Evolutionary conservation across 2,797 vertebrate genomes (phyloP).

Genomic region (Myotis planiceps): DNA sequence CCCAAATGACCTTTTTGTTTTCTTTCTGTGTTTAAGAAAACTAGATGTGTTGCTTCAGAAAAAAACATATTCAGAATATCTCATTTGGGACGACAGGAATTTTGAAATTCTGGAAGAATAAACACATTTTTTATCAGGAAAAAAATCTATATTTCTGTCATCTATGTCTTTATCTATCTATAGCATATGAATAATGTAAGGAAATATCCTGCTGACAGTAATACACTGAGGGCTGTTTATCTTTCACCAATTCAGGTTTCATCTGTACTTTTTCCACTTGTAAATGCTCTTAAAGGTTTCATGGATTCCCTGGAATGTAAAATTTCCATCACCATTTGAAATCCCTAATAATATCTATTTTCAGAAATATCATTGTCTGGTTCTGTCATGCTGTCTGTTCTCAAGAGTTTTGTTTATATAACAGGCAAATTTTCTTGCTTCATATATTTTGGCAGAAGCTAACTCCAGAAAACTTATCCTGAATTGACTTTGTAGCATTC

Average conservation of each 20-base stretch:
- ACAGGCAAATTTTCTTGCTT: neutral
- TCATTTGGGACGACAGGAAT: neutral
- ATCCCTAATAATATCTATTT: neutral
- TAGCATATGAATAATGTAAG: neutral
- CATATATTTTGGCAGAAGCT: slow-evolving; percentile 40
- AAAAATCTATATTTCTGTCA: neutral
- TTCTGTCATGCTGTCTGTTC: neutral
- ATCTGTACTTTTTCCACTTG: neutral
- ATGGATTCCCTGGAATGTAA: neutral
- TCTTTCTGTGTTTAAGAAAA: neutral
- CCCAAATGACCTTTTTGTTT: neutral
- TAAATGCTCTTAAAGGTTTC: neutral
- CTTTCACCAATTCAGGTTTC: neutral
- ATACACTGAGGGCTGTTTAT: neutral
- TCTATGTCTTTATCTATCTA: neutral
- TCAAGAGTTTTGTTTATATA: neutral
- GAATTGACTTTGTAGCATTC: neutral
- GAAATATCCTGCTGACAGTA: neutral
- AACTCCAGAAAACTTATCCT: neutral
- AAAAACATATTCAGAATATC: neutral
- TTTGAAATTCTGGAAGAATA: neutral
- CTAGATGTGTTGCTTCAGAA: neutral
- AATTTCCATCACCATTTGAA: neutral
- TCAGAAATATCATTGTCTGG: neutral
- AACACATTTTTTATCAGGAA: neutral